Evolutionary conservation across 2,113 vertebrate species (phyloP), one percentile per base, ranked within the genome.

Genomic region (Lampris incognitus): DNA sequence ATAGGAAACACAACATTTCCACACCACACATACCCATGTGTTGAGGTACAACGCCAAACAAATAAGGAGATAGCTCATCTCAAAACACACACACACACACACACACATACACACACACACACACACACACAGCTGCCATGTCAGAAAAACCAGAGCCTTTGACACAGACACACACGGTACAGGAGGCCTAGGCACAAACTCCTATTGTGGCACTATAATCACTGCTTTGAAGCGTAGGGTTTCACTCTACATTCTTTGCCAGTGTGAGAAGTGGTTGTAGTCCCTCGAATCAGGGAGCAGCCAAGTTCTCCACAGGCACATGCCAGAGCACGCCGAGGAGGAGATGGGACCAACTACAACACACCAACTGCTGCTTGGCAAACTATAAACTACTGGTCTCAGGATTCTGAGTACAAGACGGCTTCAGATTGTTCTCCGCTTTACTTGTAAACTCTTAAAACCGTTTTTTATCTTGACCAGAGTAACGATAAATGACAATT

Each of bases 121-220:
- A 56, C 41, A 56, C 7, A 55, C 60, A 65, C 38, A 67, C 55
- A 49, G 48, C 9, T n/a, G 9, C 55, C 9, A 49, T 64, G 59
- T 71, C 61, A 78, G 24, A 79, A 89, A 89, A 88, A 85, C 42
- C 88, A 92, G 77, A 86, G 76, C 77, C 85, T 86, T 83, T 78
- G 71, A 85, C 85, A 78, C 67, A 46, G 13, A 75, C 9, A 69
- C 39, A 58, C 57, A 62, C 44, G 66, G 61, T 54, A 64, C 66
- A 58, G 9, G 52, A 68, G 73, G 65, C 41, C 46, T 4, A 62
- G 58, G 69, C 42, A 46, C 78, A 82, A 85, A 83, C 55, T 51
- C 57, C 78, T 73, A 72, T 85, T 84, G 84, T 85, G 51, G 68
- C 66, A 57, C 79, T 65, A 88, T 81, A 84, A 88, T 81, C 58